Conservation (phyloP, 2,113 vertebrate species). For the Eupsittula cactorum region DNA sequence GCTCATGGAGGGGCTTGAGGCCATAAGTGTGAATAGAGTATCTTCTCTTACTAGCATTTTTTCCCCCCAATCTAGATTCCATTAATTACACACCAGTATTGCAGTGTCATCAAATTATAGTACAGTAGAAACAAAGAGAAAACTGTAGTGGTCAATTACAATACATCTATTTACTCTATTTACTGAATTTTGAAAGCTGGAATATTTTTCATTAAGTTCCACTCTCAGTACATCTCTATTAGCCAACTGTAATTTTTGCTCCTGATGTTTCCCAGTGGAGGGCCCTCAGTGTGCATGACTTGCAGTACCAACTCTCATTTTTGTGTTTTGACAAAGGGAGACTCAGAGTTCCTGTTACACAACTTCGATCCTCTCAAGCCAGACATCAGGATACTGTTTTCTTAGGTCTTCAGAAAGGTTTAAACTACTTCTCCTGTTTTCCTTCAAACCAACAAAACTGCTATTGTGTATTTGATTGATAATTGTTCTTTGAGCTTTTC, state of each 20-base stretch:
- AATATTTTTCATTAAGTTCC: neutral
- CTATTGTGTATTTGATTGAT: neutral
- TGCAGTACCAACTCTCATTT: neutral
- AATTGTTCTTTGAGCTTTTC: neutral
- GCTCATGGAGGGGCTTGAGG: neutral
- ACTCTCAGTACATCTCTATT: neutral
- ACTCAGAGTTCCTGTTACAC: neutral
- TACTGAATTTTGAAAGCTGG: neutral
- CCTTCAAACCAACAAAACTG: neutral
- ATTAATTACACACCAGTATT: neutral
- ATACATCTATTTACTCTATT: neutral
- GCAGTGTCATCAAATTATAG: neutral
- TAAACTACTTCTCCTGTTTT: neutral
- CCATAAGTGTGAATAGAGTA: neutral
- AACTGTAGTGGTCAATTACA: neutral
- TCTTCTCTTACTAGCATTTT: neutral
- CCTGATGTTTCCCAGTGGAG: neutral
- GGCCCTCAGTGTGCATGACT: neutral
- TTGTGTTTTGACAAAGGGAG: neutral
- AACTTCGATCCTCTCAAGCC: neutral
- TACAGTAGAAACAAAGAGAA: neutral
- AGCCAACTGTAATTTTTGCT: neutral
- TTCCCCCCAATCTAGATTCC: neutral
- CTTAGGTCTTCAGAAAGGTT: neutral
- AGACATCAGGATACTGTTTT: neutral